Percentiles rank a stretch among this genome's conserved stretches.
These are phyloP conservation scores for Oryzias dopingdopingensis DNA, from an alignment of 2,797 vertebrate genomes.

Conservation along the genomic window DNA sequence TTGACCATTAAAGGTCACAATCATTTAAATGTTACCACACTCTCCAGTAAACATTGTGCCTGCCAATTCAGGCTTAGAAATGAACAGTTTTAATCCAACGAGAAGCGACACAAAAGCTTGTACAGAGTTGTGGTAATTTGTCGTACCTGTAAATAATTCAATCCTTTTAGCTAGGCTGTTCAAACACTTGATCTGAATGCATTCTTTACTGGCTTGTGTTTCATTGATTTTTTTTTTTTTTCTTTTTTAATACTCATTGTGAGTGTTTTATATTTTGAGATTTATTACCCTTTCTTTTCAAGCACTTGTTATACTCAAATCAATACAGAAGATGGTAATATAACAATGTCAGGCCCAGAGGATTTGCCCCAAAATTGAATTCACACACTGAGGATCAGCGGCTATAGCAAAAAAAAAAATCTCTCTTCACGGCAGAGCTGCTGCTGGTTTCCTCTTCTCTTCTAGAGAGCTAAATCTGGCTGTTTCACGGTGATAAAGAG, in stretches of 20 bases:
- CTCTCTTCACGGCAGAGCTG: slow-evolving; percentile 19
- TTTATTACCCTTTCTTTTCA: slow-evolving; percentile 19
- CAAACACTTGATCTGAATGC: slow-evolving; percentile 19
- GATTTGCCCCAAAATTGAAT: slow-evolving; percentile 27
- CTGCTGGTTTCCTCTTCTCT: slow-evolving; percentile 8
- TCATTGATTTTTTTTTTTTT: slow-evolving; percentile 23
- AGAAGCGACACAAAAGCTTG: slow-evolving; percentile 6
- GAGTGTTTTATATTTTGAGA: slow-evolving; percentile 20
- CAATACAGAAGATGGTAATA: slow-evolving; percentile 24
- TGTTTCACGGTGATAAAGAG: slow-evolving; percentile 10
- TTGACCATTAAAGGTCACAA: too few species aligned
- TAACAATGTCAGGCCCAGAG: slow-evolving; percentile 6
- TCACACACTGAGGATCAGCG: slow-evolving; percentile 8
- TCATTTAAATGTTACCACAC: too few species aligned
- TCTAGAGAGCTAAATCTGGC: slow-evolving; percentile 1
- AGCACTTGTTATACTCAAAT: slow-evolving; percentile 23
- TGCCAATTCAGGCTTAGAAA: slow-evolving; percentile 1
- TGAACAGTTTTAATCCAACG: not conserved
- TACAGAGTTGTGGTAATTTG: slow-evolving; percentile 20
- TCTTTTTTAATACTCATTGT: slow-evolving; percentile 8
- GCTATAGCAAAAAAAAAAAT: slow-evolving; percentile 1
- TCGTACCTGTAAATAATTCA: slow-evolving; percentile 28
- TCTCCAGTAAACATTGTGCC: not conserved
- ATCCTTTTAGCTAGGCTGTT: slow-evolving; percentile 11
- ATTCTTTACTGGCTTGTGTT: slow-evolving; percentile 24